Evolutionary conservation across 1,140 invertebrate species (phyloP), one percentile per base, ranked within the genome.

Genomic region (Vanessa tameamea): DNA sequence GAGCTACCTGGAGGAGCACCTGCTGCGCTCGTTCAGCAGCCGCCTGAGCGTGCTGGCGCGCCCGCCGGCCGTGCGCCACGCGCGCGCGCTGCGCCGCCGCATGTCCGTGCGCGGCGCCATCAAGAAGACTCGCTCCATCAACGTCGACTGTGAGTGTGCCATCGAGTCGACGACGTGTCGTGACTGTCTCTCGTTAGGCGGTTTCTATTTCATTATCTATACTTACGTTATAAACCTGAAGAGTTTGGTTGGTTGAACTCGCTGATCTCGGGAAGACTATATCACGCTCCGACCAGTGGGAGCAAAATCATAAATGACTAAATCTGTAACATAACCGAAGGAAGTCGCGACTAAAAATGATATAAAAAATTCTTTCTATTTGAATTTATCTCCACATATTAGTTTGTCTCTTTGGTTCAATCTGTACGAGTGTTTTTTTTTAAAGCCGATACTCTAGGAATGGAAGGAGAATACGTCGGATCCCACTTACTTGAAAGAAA

Each of bases 21-120:
- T 97, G n/a, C 93, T 97, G 82, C 97, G 96, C 78, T 95, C 96
- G 47, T 95, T 98, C 66, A 95, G 95, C 26, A 94, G 95, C 81
- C 96, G 96, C 81, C 94, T 94, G 23, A 95, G 94, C 72, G 93
- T 97, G 72, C 92, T 97, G 23, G 93, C 94, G 55, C 93, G 94
- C 61, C 94, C 93, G 16, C 89, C 93, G 0, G 93, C 91, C n/a
- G 75, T 47, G 1, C 63, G 63, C 26, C 63, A 57, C 47, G 31
- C 68, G n/a, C 63, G 53, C 93, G 94, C 69, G 93, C 57, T 94
- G 72, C 78, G 96, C 7, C 94, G 95, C 53, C 93, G 96, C 16
- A 96, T 97, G 95, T 97, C 97, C 3, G 96, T 97, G 6, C 96
- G 96, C 81, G 97, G 97, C 69, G 96, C 97, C 14, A 97, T 98